Conservation (phyloP, 2,888 invertebrate species). For the Clistopyga incitator region DNA sequence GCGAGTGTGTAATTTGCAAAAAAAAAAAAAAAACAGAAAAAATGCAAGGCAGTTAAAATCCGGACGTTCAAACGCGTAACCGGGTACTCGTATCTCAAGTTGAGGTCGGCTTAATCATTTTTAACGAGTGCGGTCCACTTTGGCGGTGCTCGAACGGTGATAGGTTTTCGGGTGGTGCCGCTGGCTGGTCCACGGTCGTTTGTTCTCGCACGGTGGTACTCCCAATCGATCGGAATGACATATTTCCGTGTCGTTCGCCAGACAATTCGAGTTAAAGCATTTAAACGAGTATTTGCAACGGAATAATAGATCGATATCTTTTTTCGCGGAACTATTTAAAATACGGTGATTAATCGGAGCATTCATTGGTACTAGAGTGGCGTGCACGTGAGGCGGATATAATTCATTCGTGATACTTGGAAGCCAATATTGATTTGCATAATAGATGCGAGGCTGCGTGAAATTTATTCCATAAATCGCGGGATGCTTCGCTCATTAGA, state of each 20-base stretch:
- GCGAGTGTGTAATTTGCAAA: slow-evolving; percentile 3
- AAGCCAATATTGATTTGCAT: slow-evolving; percentile 34
- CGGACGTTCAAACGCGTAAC: slow-evolving; percentile 24
- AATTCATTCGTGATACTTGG: slow-evolving; percentile 1
- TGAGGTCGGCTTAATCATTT: slow-evolving; percentile 63
- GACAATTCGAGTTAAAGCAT: slow-evolving; percentile 5
- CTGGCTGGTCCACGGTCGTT: slow-evolving; percentile 31
- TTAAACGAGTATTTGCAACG: slow-evolving; percentile 3
- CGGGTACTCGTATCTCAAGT: slow-evolving; percentile 52
- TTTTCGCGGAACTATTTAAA: not conserved
- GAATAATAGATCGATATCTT: slow-evolving; percentile 6
- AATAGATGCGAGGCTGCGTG: slow-evolving; percentile 33
- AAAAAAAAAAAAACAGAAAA: slow-evolving; percentile 13
- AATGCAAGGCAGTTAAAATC: slow-evolving; percentile 26
- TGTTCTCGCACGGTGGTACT: slow-evolving; percentile 35
- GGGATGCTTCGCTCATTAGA: slow-evolving; percentile 21
- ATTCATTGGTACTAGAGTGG: not conserved
- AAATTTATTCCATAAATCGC: slow-evolving; percentile 55
- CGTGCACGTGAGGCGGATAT: not conserved
- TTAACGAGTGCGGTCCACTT: slow-evolving; percentile 61
- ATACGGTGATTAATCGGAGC: not conserved
- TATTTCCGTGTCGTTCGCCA: slow-evolving; percentile 24
- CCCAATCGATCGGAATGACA: slow-evolving; percentile 43
- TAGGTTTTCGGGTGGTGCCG: slow-evolving; percentile 56
- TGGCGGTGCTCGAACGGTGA: slow-evolving; percentile 55